These are phyloP conservation scores for Drosophila bocki DNA, from an alignment of 1,140 invertebrate genomes.

Conservation along the genomic window DNA sequence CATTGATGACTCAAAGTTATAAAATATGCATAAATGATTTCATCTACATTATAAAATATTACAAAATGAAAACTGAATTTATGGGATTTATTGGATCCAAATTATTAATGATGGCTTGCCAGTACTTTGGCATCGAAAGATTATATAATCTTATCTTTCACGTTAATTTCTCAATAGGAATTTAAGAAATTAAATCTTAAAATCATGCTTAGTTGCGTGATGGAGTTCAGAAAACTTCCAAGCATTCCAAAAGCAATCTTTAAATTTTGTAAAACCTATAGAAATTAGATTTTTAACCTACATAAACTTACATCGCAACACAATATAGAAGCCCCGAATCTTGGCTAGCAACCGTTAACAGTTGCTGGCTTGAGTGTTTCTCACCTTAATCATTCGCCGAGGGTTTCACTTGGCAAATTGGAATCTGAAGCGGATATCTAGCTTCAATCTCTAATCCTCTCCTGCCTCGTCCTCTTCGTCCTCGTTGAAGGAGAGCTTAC, in stretches of 20 bases:
- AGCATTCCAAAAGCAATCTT: too few relatives aligned
- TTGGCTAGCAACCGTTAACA: background rate
- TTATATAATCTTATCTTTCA: background rate
- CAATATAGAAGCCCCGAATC: background rate
- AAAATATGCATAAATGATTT: background rate
- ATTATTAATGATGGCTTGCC: background rate
- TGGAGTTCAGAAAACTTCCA: too few relatives aligned
- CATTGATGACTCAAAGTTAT: background rate
- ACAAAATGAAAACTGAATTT: background rate
- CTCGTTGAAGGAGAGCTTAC: constrained; percentile 77
- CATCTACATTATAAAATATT: background rate
- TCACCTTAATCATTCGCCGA: constrained; percentile 44
- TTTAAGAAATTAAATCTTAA: background rate
- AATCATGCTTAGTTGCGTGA: too few relatives aligned
- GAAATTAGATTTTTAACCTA: constrained; percentile 5
- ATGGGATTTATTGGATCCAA: background rate
- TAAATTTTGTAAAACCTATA: background rate
- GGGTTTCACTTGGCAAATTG: constrained; percentile 2
- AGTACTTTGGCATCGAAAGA: background rate
- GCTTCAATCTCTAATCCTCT: constrained; percentile 42
- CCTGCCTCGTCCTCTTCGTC: constrained; percentile 75
- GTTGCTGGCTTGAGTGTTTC: constrained; percentile 1
- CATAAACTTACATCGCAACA: constrained; percentile 14
- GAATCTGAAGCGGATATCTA: background rate
- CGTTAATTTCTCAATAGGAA: background rate